A percentile compares a stretch with the other conserved stretches of the same genome.
These are phyloP conservation scores for Mesochorus sp. DNA, from an alignment of 2,888 invertebrate genomes.

Conservation along the genomic window DNA sequence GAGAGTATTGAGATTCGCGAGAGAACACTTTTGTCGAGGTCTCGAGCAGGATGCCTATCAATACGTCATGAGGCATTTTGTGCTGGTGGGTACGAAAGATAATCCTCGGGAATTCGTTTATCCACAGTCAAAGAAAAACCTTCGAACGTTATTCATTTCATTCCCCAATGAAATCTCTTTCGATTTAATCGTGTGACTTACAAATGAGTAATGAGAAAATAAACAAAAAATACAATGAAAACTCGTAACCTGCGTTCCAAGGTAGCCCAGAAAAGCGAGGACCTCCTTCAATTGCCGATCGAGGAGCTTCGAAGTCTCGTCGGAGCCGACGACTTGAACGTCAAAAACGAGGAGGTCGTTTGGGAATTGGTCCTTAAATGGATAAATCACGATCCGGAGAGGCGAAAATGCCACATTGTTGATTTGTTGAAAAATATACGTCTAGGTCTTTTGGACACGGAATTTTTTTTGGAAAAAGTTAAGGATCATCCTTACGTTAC, in stretches of 20 bases:
- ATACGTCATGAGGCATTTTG: slow-evolving; percentile 90
- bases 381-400: slow-evolving; percentile 91
- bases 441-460: slow-evolving; percentile 91
- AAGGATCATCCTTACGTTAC: slow-evolving; percentile 94
- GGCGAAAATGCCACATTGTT: slow-evolving; percentile 89
- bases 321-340: slow-evolving; percentile 92
- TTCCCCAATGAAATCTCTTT: too few relatives aligned
- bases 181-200: too few relatives aligned
- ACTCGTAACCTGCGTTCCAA: slow-evolving; percentile 61
- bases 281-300: slow-evolving; percentile 88
- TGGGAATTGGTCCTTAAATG: slow-evolving; percentile 94
- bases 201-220: background rate
- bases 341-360: slow-evolving; percentile 93
- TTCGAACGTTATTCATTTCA: too few relatives aligned
- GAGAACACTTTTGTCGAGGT: slow-evolving; percentile 88
- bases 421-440: slow-evolving; percentile 91
- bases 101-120: background rate
- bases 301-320: slow-evolving; percentile 90
- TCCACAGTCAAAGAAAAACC: too few relatives aligned
- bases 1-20: slow-evolving; percentile 92
- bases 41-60: slow-evolving; percentile 87
- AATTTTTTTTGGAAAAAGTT: slow-evolving; percentile 95
- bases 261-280: slow-evolving; percentile 88
- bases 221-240: slow-evolving; percentile 13
- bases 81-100: slow-evolving; percentile 80